A percentile compares a stretch with the other conserved stretches of the same genome.
Evolutionary conservation across 2,113 vertebrate genomes (phyloP).

Genomic region (Mola mola): DNA sequence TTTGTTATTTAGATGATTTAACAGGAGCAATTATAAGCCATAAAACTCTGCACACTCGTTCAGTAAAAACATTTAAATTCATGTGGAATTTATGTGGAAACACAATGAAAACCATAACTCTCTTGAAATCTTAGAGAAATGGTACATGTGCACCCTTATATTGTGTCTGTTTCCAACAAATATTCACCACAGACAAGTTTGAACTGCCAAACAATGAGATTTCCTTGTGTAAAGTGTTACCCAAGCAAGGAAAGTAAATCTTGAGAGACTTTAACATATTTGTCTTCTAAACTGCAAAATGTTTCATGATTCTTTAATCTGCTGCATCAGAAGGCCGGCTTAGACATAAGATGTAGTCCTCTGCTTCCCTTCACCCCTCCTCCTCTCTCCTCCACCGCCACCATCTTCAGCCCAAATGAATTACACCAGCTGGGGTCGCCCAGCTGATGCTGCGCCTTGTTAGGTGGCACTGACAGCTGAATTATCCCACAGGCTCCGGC

Average conservation of each 20-base stretch:
- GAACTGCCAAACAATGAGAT: too few relatives aligned
- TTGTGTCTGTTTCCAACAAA: too few relatives aligned
- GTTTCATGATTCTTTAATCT: constrained; percentile 50
- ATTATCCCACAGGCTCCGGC: constrained; percentile 95
- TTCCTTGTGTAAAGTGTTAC: too few relatives aligned
- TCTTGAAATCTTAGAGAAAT: background rate
- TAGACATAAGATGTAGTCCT: constrained; percentile 54
- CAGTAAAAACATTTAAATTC: too few relatives aligned
- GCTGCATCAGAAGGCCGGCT: constrained; percentile 22
- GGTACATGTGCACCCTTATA: too few relatives aligned
- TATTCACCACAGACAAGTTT: too few relatives aligned
- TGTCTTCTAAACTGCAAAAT: constrained; percentile 17
- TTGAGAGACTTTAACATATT: background rate
- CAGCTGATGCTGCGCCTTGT: constrained; percentile 82
- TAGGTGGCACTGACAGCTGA: constrained; percentile 98
- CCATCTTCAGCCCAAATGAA: constrained; percentile 90
- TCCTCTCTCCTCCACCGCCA: constrained; percentile 34
- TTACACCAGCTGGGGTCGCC: constrained; percentile 95
- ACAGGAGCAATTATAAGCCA: too few relatives aligned
- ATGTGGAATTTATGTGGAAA: constrained; percentile 6
- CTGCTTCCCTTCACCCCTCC: constrained; percentile 38
- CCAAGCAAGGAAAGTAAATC: too few relatives aligned
- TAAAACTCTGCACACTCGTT: too few relatives aligned
- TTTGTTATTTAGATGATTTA: too few relatives aligned
- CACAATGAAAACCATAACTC: background rate